These are phyloP conservation scores for Lepidurus apus DNA, from an alignment of 1,140 invertebrate species.

Conservation along the genomic window DNA sequence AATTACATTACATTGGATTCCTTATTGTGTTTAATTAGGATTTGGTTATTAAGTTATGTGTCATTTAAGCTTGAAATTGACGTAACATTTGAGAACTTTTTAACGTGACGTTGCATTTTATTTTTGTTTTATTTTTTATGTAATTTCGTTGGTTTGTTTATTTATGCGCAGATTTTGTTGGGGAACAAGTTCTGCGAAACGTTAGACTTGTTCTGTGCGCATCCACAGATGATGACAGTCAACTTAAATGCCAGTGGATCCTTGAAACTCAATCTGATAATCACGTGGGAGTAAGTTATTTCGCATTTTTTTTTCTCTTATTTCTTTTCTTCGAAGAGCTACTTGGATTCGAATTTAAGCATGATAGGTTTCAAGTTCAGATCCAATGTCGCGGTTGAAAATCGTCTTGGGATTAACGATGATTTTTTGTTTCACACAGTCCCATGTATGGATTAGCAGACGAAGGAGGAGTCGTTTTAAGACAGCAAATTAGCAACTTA, in stretches of 20 bases:
- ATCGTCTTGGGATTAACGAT: not conserved
- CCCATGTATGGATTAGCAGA: slow-evolving; percentile 46
- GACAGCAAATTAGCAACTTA: slow-evolving; percentile 31
- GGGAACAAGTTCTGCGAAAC: slow-evolving; percentile 59
- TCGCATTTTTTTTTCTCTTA: not conserved
- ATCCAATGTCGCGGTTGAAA: not conserved
- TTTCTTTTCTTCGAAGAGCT: slow-evolving; percentile 33
- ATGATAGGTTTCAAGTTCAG: too few species aligned
- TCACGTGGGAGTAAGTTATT: slow-evolving; percentile 56
- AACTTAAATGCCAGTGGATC: slow-evolving; percentile 58
- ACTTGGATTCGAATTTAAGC: slow-evolving; percentile 10
- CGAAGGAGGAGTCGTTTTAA: slow-evolving; percentile 26
- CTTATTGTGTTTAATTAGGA: too few species aligned
- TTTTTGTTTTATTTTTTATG: slow-evolving; percentile 24
- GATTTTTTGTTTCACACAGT: slow-evolving; percentile 38
- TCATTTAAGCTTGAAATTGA: too few species aligned
- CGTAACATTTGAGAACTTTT: too few species aligned
- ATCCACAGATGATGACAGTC: slow-evolving; percentile 61
- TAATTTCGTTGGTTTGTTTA: slow-evolving; percentile 28
- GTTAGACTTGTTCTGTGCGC: slow-evolving; percentile 54
- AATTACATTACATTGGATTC: too few species aligned
- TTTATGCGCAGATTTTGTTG: slow-evolving; percentile 42
- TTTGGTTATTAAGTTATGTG: too few species aligned
- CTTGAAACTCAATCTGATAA: slow-evolving; percentile 57
- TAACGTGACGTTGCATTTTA: too few species aligned